phyloP scores from a whole-genome alignment of 2,888 invertebrate species.

The Petrolisthes cinctipes region DNA sequence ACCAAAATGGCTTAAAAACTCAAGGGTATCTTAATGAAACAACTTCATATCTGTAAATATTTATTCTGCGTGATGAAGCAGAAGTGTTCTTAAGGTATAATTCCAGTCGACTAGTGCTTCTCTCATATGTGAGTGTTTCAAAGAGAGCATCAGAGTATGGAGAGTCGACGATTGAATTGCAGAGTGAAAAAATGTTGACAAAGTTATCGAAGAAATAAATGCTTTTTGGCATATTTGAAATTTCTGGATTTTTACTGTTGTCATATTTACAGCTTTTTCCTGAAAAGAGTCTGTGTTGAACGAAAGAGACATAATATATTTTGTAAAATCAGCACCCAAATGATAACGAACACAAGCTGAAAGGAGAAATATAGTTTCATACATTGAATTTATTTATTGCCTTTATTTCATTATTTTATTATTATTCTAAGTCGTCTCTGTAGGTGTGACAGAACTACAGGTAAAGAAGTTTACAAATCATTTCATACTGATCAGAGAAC shows the following conservation, averaged over 20 bases:
- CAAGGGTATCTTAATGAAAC: too few relatives aligned
- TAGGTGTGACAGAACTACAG: constrained; percentile 16
- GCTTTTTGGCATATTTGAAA: constrained; percentile 4
- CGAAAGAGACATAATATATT: too few relatives aligned
- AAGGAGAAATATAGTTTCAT: not conserved
- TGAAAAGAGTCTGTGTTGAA: not conserved
- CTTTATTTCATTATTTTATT: not conserved
- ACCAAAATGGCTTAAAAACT: too few relatives aligned
- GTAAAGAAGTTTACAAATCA: not conserved
- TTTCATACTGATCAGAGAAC: too few relatives aligned
- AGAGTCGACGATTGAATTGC: too few relatives aligned
- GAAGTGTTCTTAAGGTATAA: not conserved
- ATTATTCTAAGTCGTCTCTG: constrained; percentile 9
- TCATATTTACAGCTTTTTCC: not conserved
- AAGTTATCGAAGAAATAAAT: not conserved
- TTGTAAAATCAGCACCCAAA: not conserved
- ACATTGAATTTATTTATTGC: constrained; percentile 4
- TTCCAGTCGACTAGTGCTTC: too few relatives aligned
- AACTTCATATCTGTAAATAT: constrained; percentile 11
- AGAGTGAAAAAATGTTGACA: too few relatives aligned
- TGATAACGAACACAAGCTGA: not conserved
- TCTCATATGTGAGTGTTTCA: too few relatives aligned
- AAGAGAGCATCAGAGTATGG: too few relatives aligned
- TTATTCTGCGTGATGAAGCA: constrained; percentile 26
- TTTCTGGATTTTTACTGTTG: constrained; percentile 7